phyloP scores from a whole-genome alignment of 1,140 invertebrate species.

The Magallana angulata region DNA sequence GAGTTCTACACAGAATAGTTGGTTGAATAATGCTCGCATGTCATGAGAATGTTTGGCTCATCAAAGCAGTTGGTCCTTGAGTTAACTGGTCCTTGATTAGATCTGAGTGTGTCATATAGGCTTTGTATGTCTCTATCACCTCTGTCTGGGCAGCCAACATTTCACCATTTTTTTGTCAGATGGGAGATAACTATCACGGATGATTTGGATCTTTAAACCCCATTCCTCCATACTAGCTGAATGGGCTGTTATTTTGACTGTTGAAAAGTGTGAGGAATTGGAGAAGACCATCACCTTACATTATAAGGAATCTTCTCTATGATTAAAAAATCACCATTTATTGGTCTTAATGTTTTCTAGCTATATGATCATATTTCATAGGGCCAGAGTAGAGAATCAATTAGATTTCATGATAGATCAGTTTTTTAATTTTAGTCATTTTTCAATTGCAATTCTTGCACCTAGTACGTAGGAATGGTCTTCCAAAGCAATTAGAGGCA shows the following conservation, averaged over 20 bases:
- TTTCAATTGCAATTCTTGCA: too few relatives aligned
- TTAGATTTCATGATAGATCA: too few relatives aligned
- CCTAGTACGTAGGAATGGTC: too few relatives aligned
- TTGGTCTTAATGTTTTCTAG: neutral
- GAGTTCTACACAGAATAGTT: neutral
- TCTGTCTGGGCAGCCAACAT: neutral
- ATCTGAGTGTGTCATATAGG: constrained; percentile 2
- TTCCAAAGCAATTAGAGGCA: too few relatives aligned
- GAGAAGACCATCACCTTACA: neutral
- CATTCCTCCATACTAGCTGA: neutral
- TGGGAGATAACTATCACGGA: neutral
- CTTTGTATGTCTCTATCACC: neutral
- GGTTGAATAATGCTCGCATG: constrained; percentile 1
- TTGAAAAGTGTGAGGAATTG: neutral
- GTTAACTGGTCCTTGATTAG: constrained; percentile 15
- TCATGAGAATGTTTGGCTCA: constrained; percentile 5
- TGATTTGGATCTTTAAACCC: neutral
- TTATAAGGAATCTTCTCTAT: neutral
- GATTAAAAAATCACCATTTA: neutral
- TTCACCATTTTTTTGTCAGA: neutral
- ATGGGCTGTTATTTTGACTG: constrained; percentile 5
- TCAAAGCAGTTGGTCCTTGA: constrained; percentile 14
- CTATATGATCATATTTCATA: neutral
- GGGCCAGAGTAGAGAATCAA: too few relatives aligned
- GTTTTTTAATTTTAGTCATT: too few relatives aligned